These are phyloP conservation scores for Eulemur albifrons DNA, from an alignment of 2,797 vertebrate species.

Conservation along the genomic window DNA sequence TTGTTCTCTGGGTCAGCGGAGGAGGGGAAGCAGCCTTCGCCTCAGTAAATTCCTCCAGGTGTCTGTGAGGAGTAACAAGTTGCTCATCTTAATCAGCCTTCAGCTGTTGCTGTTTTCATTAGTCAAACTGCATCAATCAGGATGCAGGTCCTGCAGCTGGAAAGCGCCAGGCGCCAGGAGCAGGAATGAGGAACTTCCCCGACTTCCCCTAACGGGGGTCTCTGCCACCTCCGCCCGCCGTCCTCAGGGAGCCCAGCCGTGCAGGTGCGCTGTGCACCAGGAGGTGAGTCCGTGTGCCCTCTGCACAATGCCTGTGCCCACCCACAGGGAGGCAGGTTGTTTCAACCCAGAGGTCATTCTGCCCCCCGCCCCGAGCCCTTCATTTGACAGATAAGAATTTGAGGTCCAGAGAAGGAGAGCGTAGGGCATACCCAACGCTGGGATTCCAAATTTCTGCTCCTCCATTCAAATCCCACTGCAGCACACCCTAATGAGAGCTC, in stretches of 20 bases:
- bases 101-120: slow-evolving; percentile 74
- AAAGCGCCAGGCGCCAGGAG: slow-evolving; percentile 68
- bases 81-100: slow-evolving; percentile 71
- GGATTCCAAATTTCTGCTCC: neutral
- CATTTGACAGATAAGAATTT: neutral
- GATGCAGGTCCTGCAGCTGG: slow-evolving; percentile 49
- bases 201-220: neutral
- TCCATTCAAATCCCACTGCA: neutral
- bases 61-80: slow-evolving; percentile 62
- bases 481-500: neutral
- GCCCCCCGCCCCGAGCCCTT: neutral
- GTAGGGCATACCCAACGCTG: no score
- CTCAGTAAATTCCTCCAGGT: slow-evolving; percentile 69
- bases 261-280: rapidly evolving
- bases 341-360: neutral
- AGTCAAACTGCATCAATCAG: slow-evolving; percentile 65
- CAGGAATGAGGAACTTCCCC: slow-evolving; percentile 64
- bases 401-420: neutral
- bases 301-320: rapidly evolving
- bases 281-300: neutral
- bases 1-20: neutral
- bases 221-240: neutral
- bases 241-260: neutral
- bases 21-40: slow-evolving; percentile 58
- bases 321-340: neutral